Evolutionary conservation across 1,140 invertebrate species (phyloP).

Genomic region (Cheumatopsyche charites): DNA sequence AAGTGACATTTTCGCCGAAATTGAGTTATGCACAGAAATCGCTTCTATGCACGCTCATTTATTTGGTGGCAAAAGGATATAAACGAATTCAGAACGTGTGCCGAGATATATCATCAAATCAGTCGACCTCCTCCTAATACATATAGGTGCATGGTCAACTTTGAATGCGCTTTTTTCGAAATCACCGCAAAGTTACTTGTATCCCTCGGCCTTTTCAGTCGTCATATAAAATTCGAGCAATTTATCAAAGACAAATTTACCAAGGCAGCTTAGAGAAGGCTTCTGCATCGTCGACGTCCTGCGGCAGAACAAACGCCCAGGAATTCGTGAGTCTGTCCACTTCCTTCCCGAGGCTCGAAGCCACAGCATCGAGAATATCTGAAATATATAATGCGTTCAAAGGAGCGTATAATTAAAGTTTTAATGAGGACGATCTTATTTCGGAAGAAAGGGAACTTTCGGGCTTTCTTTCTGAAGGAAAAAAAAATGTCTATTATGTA

Average conservation of each 20-base stretch:
- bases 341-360: constrained; percentile 54
- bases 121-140: too few relatives aligned
- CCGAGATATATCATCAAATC: too few relatives aligned
- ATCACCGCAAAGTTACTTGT: too few relatives aligned
- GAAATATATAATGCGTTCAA: constrained; percentile 45
- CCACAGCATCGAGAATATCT: constrained; percentile 59
- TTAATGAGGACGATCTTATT: background rate
- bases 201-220: too few relatives aligned
- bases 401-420: constrained; percentile 4
- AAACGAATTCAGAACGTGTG: too few relatives aligned
- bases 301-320: constrained; percentile 53
- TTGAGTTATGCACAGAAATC: too few relatives aligned
- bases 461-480: background rate
- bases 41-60: too few relatives aligned
- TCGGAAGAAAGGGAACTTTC: background rate
- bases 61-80: too few relatives aligned
- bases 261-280: background rate
- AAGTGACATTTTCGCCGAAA: too few relatives aligned
- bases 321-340: constrained; percentile 55
- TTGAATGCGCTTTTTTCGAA: too few relatives aligned
- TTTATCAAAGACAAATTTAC: background rate
- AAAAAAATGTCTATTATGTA: background rate
- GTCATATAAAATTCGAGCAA: too few relatives aligned
- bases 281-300: constrained; percentile 16
- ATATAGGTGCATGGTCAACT: too few relatives aligned